Base-by-base conservation (phyloP, 1,140 invertebrate genomes). In the Drosophila kohkoa region DNA sequence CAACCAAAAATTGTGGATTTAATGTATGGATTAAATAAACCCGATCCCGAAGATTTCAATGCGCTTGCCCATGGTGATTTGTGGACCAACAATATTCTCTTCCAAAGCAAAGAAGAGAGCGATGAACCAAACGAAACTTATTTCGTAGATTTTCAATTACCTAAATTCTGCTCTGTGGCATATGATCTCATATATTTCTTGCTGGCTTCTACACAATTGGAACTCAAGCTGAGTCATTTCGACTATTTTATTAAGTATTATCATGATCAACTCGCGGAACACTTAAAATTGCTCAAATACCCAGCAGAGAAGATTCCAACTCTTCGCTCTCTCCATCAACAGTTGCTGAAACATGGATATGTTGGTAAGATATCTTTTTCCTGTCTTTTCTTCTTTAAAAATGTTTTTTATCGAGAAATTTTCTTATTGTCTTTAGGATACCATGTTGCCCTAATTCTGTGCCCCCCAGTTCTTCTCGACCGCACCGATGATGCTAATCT, bases 51-150 rank as follows among this genome's bases (percentile, higher is more conserved):
- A 16, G 93, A 94, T 32, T 95, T 95, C 57, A 93, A 93, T 74
- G 95, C 95, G 1, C 81, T 96, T 5, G 94, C 93, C 75, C 95
- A 95, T 49, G 95, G 95, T 5, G 95, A 96, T 79, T 93, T 93
- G n/a, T 91, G 86, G 81, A 65, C 65, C 0, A 89, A 92, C 62
- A 93, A 93, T 63, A 87, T 93, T 10, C 70, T 93, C 55, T 93
- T 93, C 54, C 81, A 89, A 35, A 91, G 93, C 48, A 75, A 79
- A 4, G 49, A 3, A 1, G 67, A 65, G 2, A 65, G 59, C 35
- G 11, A 41, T 25, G 15, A 58, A 25, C 30, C 73, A 35, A 49
- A 67, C 0, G 79, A 82, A 13, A 79, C 88, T 0, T 92, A 81
- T 54, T 91, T 93, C 25, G 78, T 93, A 5, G 93, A 93, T 48